Evolutionary conservation across 2,888 invertebrate species (phyloP).

Genomic region (Aphrophora alni): DNA sequence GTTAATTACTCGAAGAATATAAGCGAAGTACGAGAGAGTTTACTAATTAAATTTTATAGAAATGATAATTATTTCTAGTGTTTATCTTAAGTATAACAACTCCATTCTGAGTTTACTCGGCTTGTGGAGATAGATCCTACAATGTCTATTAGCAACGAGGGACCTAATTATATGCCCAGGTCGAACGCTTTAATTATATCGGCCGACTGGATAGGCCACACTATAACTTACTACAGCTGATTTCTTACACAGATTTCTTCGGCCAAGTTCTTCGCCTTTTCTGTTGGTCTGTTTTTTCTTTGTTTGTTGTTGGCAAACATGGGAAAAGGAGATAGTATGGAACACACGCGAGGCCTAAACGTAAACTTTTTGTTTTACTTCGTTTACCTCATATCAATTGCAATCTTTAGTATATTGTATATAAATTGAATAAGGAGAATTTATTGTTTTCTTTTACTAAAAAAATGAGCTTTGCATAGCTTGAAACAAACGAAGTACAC

Average conservation of each 20-base stretch:
- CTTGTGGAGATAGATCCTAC: background rate
- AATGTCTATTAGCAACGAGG: background rate
- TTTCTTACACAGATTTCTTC: background rate
- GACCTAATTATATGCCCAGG: background rate
- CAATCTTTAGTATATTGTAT: no score
- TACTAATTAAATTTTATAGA: slow-evolving; percentile 2
- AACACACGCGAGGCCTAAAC: background rate
- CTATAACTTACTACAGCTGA: slow-evolving; percentile 1
- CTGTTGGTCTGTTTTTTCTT: background rate
- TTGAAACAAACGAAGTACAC: no score
- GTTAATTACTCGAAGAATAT: background rate
- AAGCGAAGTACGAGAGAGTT: background rate
- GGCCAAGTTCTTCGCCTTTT: background rate
- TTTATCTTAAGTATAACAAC: background rate
- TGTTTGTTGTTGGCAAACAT: background rate
- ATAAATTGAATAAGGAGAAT: no score
- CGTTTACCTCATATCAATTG: no score
- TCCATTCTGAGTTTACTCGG: background rate
- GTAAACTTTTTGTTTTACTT: no score
- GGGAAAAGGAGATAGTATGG: background rate
- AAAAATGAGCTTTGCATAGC: no score
- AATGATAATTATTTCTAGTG: slow-evolving; percentile 9
- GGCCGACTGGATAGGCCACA: background rate
- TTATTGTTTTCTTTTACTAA: no score
- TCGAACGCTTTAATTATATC: background rate